These are phyloP conservation scores for Drosophila neotestacea DNA, from an alignment of 2,888 invertebrate species.

Conservation along the genomic window DNA sequence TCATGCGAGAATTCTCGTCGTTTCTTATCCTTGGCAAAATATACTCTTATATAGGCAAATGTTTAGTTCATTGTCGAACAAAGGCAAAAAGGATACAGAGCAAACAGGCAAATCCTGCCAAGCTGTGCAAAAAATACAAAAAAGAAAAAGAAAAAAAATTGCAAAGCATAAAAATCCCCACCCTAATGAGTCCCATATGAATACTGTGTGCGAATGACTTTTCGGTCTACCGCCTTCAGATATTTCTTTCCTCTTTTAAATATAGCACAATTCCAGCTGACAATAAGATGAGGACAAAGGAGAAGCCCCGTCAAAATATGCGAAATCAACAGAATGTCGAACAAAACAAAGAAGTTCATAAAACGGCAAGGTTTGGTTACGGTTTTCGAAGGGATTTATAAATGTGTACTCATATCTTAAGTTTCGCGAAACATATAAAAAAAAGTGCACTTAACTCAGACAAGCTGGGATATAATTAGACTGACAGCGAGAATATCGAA, in stretches of 20 bases:
- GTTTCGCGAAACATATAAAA: background rate
- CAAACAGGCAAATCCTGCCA: conserved; percentile 46
- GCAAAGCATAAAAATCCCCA: conserved; percentile 26
- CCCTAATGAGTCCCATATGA: conserved; percentile 70
- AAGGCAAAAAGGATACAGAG: conserved; percentile 43
- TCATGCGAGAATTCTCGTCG: conserved; percentile 45
- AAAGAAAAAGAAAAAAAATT: conserved; percentile 2
- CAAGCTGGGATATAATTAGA: conserved; percentile 13
- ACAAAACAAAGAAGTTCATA: conserved; percentile 10
- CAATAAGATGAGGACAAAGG: conserved; percentile 10
- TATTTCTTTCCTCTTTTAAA: conserved; percentile 26
- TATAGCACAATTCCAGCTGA: conserved; percentile 19
- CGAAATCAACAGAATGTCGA: conserved; percentile 31
- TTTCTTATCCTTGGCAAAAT: conserved; percentile 50
- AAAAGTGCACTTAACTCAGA: conserved; percentile 7
- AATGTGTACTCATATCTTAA: conserved; percentile 1
- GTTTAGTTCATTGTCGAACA: conserved; percentile 56
- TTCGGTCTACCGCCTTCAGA: conserved; percentile 57
- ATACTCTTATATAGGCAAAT: conserved; percentile 42
- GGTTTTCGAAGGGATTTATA: background rate
- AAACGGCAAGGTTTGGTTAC: background rate
- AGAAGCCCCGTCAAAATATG: conserved; percentile 26
- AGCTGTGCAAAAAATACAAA: conserved; percentile 37
- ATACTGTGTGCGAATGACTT: conserved; percentile 63
- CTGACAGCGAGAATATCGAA: background rate